Evolutionary conservation across 2,113 vertebrate genomes (phyloP), one percentile per base, ranked within the genome.

Genomic region (Pluvialis apricaria): DNA sequence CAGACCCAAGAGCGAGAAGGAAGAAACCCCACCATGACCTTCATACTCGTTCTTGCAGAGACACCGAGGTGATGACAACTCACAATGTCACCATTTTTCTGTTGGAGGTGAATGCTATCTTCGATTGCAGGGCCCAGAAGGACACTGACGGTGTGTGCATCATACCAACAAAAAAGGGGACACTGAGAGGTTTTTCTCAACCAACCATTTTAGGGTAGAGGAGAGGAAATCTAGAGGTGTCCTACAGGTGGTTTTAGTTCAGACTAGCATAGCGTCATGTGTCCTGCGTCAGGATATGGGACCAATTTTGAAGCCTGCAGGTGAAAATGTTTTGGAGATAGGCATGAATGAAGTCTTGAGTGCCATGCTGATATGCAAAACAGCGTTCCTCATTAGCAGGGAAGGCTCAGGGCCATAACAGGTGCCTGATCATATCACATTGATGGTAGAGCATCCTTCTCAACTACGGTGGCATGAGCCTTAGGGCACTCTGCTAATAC

Each of bases 121-220:
- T 77, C 0, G 0, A 21, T 10, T 0, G 0, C 11, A 85, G 19
- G 40, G 9, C 15, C 9, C 19, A 17, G 47, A 49, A 61, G 13
- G 25, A 13, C 9, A 3, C 4, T 38, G 60, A 13, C 15, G 42
- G 15, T 14, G 31, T 72, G 7, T 25, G 22, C 10, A 55, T 36
- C 40, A 61, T 47, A 61, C 6, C 28, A 47, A 29, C 40, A 21
- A 15, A 54, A 73, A 65, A 40, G 5, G 13, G 5, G 15, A 36
- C 7, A 15, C 6, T 58, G 8, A n/a, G 20, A 47, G 5, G 2
- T 28, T 60, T 75, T 61, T 34, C 19, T 11, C 36, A 32, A 36
- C 20, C 42, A 66, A 68, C 3, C 14, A 8, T 44, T 57, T 62
- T 51, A 61, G 9, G 2, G 7, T 32, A 32, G 19, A 77, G 31